phyloP scores from a whole-genome alignment of 2,797 vertebrate species.

The Spinus olivaceus region DNA sequence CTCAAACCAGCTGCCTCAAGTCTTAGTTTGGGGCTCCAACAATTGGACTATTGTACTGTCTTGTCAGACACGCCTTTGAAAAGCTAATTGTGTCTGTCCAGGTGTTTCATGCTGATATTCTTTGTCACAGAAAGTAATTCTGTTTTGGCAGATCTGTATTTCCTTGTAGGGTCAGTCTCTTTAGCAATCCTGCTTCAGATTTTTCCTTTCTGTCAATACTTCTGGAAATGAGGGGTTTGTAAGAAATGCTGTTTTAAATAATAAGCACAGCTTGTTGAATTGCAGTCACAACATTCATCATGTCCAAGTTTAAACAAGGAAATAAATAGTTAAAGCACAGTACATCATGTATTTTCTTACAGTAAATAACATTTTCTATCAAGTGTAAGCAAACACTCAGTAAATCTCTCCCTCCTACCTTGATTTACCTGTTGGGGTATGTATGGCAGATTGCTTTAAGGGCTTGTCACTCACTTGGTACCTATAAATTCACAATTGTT shows the following conservation, averaged over 20 bases:
- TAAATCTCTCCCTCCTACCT: not conserved
- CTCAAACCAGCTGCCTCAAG: not conserved
- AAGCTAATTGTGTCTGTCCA: not conserved
- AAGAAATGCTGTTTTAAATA: not conserved
- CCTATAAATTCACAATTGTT: not conserved
- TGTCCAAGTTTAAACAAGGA: not conserved
- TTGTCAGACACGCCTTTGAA: not conserved
- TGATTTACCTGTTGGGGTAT: not conserved
- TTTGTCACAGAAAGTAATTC: not conserved
- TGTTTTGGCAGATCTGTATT: not conserved
- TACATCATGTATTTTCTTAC: not conserved
- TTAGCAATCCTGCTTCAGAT: not conserved
- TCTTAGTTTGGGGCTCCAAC: not conserved
- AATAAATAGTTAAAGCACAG: not conserved
- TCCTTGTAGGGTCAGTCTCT: not conserved
- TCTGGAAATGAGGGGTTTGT: not conserved
- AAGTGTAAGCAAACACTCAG: not conserved
- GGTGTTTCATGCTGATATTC: not conserved
- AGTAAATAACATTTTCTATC: not conserved
- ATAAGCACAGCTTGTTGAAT: not conserved
- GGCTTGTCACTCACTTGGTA: not conserved
- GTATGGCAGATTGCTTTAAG: not conserved
- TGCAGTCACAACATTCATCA: not conserved
- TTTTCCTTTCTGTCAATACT: not conserved
- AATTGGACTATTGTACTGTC: not conserved